These are phyloP conservation scores for Onychomys torridus DNA, from an alignment of 2,797 vertebrate species.

Conservation along the genomic window DNA sequence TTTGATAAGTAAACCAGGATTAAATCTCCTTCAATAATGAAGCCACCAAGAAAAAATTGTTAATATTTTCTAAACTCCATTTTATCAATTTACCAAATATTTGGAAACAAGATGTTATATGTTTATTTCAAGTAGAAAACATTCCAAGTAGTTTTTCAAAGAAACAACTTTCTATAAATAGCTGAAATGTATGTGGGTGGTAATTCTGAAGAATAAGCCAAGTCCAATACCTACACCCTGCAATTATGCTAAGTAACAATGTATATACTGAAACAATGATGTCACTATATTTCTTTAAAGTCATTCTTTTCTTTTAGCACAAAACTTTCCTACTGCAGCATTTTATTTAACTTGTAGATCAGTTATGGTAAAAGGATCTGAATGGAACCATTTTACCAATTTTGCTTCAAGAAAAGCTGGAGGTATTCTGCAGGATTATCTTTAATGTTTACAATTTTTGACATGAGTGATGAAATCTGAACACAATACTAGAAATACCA, in stretches of 20 bases:
- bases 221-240: not conserved
- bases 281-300: not conserved
- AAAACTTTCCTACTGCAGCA: not conserved
- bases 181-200: not conserved
- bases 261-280: too few species aligned
- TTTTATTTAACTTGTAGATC: not conserved
- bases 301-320: not conserved
- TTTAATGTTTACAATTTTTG: not conserved
- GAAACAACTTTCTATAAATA: not conserved
- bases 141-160: not conserved
- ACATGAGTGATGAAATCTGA: not conserved
- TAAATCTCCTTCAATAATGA: not conserved
- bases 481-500: not conserved
- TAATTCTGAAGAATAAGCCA: not conserved
- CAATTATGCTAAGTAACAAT: not conserved
- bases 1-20: not conserved
- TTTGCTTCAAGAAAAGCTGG: not conserved
- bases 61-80: not conserved
- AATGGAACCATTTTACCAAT: not conserved
- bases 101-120: not conserved
- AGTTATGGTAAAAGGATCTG: not conserved
- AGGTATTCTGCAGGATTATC: not conserved
- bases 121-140: not conserved
- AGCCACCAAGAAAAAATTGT: not conserved
- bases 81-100: not conserved